These are phyloP conservation scores for Xenopus borealis DNA, from an alignment of 2,113 vertebrate species.

Conservation along the genomic window DNA sequence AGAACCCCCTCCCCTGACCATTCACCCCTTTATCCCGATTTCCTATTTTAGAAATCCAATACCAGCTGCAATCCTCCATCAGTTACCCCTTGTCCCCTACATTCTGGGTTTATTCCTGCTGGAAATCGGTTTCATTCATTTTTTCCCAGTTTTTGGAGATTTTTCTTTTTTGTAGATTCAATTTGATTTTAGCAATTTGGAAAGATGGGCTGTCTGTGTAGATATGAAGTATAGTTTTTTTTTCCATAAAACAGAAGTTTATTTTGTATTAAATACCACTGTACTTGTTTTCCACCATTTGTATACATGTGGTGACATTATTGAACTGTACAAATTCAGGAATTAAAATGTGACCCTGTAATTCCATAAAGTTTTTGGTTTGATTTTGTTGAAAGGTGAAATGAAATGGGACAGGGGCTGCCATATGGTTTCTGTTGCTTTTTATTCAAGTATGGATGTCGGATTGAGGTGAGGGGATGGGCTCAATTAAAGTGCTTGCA, in stretches of 20 bases:
- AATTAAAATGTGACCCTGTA: constrained; percentile 98
- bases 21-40: constrained; percentile 14
- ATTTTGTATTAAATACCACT: constrained; percentile 92
- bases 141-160: constrained; percentile 71
- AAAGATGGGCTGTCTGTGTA: constrained; percentile 78
- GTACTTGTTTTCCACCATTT: constrained; percentile 93
- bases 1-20: constrained; percentile 46
- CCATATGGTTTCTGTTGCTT: too few species aligned
- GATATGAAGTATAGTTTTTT: constrained; percentile 80
- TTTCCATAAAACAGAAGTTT: constrained; percentile 77
- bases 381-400: constrained; percentile 53
- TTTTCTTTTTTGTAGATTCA: constrained; percentile 63
- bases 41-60: constrained; percentile 51
- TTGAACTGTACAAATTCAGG: constrained; percentile 85
- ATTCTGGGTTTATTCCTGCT: constrained; percentile 72
- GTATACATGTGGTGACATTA: constrained; percentile 91
- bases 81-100: constrained; percentile 62
- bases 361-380: constrained; percentile 67
- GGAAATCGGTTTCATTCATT: constrained; percentile 68
- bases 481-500: too few species aligned
- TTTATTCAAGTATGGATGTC: too few species aligned
- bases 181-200: constrained; percentile 77
- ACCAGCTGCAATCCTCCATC: constrained; percentile 62
- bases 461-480: too few species aligned
- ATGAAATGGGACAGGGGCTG: too few species aligned